These are phyloP conservation scores for Isaurus tuberculatus DNA, from an alignment of 92 coral and sea anemone genomes.

Conservation along the genomic window DNA sequence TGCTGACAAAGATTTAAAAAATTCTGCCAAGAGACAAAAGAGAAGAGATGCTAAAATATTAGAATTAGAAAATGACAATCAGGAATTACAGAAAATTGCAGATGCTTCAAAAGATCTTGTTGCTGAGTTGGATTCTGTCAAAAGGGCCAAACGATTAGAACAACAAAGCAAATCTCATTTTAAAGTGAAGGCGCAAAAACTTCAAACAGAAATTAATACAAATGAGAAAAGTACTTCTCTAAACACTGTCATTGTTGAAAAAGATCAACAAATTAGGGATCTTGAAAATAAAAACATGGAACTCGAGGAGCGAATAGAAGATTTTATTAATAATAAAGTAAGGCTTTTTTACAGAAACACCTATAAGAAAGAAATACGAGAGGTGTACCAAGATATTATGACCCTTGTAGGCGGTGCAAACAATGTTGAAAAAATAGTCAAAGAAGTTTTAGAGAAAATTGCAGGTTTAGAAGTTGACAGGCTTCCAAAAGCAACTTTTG, in stretches of 20 bases:
- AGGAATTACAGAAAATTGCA: constrained; percentile 17
- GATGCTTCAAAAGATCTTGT: constrained; percentile 27
- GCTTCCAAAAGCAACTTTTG: constrained; percentile 57
- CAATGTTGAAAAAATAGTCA: constrained; percentile 43
- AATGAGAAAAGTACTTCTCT: constrained; percentile 20
- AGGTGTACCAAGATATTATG: constrained; percentile 45
- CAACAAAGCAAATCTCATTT: constrained; percentile 26
- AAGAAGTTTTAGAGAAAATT: constrained; percentile 43
- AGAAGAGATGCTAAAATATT: constrained; percentile 16
- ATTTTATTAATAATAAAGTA: constrained; percentile 36
- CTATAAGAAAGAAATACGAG: constrained; percentile 43
- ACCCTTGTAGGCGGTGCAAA: constrained; percentile 42
- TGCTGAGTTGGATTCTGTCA: constrained; percentile 31
- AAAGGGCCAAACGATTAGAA: constrained; percentile 34
- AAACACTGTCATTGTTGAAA: constrained; percentile 15
- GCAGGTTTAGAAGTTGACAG: constrained; percentile 34
- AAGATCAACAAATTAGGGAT: constrained; percentile 39
- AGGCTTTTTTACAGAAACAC: constrained; percentile 19
- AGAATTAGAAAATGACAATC: constrained; percentile 16
- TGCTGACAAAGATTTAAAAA: constrained; percentile 26
- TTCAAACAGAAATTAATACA: neutral
- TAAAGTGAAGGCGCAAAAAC: constrained; percentile 27
- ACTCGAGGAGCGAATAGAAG: constrained; percentile 34
- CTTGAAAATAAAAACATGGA: constrained; percentile 45
- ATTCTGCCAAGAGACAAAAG: constrained; percentile 26